phyloP scores from a whole-genome alignment of 2,797 vertebrate species.

The Rallus crepitans region DNA sequence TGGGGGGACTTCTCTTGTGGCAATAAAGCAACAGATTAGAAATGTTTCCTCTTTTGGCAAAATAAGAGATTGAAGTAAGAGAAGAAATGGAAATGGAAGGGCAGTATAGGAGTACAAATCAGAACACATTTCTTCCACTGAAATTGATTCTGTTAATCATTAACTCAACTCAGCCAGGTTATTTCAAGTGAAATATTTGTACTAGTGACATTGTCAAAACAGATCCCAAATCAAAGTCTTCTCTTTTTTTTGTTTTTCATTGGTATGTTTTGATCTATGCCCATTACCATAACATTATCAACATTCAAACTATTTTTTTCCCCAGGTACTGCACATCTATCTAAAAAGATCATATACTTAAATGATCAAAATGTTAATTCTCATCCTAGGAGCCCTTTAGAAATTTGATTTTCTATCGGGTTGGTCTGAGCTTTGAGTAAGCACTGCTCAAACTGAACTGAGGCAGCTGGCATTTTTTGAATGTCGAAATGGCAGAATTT shows the following conservation, averaged over 20 bases:
- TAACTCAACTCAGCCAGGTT: constrained; percentile 1
- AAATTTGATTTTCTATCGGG: not conserved
- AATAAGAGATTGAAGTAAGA: not conserved
- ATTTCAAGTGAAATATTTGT: constrained; percentile 33
- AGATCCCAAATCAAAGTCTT: constrained; percentile 15
- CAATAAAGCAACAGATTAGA: not conserved
- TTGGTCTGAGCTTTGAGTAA: not conserved
- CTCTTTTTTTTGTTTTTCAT: not conserved
- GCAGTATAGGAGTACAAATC: not conserved
- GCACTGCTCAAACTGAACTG: not conserved
- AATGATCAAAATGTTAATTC: not conserved
- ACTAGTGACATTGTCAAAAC: constrained; percentile 31
- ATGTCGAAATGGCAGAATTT: not conserved
- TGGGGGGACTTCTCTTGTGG: not conserved
- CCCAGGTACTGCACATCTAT: not conserved
- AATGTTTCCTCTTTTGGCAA: not conserved
- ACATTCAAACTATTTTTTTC: not conserved
- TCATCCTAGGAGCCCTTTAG: not conserved
- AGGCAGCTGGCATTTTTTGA: not conserved
- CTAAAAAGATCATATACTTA: not conserved
- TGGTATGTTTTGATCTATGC: not conserved
- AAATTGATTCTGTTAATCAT: constrained; percentile 5
- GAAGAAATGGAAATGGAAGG: not conserved
- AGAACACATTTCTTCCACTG: not conserved
- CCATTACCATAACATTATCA: not conserved